These are phyloP conservation scores for Percopsis transmontana DNA, from an alignment of 2,113 vertebrate species.

Conservation along the genomic window DNA sequence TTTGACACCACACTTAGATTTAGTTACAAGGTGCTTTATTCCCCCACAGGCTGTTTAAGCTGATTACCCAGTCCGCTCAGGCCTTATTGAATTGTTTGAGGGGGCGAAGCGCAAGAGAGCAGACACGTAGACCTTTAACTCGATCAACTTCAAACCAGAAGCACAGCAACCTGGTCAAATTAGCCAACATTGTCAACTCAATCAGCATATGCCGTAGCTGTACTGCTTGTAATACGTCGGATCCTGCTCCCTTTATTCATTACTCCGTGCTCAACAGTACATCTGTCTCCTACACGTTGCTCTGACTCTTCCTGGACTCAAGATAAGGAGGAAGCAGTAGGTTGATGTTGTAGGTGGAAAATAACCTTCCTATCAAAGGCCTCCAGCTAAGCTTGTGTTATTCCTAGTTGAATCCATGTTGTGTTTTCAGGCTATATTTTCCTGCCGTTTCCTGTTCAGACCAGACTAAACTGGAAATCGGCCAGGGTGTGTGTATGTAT, in stretches of 20 bases:
- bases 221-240: background rate
- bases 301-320: constrained; percentile 14
- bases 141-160: constrained; percentile 46
- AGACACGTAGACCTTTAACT: constrained; percentile 29
- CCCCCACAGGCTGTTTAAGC: constrained; percentile 60
- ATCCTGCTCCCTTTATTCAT: constrained; percentile 11
- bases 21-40: constrained; percentile 64
- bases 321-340: constrained; percentile 26
- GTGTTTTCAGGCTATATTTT: constrained; percentile 61
- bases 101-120: constrained; percentile 17
- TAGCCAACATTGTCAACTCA: constrained; percentile 31
- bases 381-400: constrained; percentile 44
- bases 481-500: constrained; percentile 26
- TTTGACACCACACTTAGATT: constrained; percentile 63
- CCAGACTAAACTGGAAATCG: constrained; percentile 45
- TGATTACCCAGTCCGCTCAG: constrained; percentile 52
- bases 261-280: constrained; percentile 19
- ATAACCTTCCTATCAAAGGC: constrained; percentile 50
- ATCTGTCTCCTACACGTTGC: background rate
- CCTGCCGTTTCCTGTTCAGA: constrained; percentile 57
- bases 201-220: background rate
- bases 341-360: constrained; percentile 23
- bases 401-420: constrained; percentile 53
- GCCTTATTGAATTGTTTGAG: constrained; percentile 56
- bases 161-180: constrained; percentile 48